Base-by-base conservation (phyloP, 2,888 invertebrate genomes). In the Synergus laeviventris region DNA sequence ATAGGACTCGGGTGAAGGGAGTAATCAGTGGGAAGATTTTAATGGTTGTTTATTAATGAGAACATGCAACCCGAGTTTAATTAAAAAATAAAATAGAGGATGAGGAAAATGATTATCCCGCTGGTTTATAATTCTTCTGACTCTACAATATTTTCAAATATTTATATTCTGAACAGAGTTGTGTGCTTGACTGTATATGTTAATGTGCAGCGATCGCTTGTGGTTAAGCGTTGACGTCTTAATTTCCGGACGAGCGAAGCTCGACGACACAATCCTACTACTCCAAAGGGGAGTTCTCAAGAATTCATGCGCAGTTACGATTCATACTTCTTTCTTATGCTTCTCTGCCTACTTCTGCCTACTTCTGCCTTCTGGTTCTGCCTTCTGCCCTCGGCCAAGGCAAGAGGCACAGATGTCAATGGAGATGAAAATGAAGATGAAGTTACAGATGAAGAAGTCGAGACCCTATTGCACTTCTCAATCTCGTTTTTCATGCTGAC, bases 301-400 rank as follows among this genome's bases (percentile, higher is more conserved):
- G 83, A 84, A 88, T 88, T 88, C 87, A 88, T 87, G 85, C 85
- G 84, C 84, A 84, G 85, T 86, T 87, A 87, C 85, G 86, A 88
- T 88, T 88, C 88, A 88, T 87, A 86, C 87, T 31, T 83, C 82
- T 81, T 82, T 84, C 76, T 75, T 83, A 83, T 78, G 78, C 62
- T 38, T 76, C 59, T 42, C n/a, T 36, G 45, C 62, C 54, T 74
- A 64, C 36, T 77, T 74, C 79, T 66, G 64, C 73, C 64, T 82
- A 79, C 80, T 62, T 38, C n/a, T 62, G 38, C 56, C 18, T 49
- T 18, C 21, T 21, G 11, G n/a, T n/a, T n/a, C 31, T 38, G 36
- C 9, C n/a, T 73, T 62, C 38, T 61, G 9, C 14, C 38, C 5
- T 16, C 36, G n/a, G 18, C 36, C 9, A 66, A 59, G 39, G n/a